A percentile compares a stretch with the other conserved stretches of the same genome.
These are phyloP conservation scores for Linyphia triangularis DNA, from an alignment of 2,888 invertebrate genomes.

Conservation along the genomic window DNA sequence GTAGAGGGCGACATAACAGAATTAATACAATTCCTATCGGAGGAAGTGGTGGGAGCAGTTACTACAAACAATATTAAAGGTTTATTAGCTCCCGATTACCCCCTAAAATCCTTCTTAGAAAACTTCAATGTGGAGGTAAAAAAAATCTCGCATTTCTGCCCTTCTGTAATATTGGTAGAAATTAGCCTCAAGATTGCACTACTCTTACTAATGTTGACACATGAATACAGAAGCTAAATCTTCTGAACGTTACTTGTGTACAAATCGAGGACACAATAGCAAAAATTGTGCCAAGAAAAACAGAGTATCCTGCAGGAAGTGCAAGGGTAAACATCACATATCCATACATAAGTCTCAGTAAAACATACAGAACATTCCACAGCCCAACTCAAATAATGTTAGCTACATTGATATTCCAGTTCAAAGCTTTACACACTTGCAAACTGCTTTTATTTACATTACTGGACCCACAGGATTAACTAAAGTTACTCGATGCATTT, in stretches of 20 bases:
- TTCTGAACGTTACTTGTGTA: not conserved
- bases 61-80: constrained; percentile 4
- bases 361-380: too few species aligned
- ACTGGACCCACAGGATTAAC: not conserved
- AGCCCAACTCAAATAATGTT: not conserved
- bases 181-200: not conserved
- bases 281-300: not conserved
- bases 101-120: not conserved
- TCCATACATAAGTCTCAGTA: not conserved
- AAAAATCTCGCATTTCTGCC: not conserved
- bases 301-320: not conserved
- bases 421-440: not conserved
- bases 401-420: not conserved
- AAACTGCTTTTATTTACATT: not conserved
- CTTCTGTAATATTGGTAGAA: not conserved
- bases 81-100: not conserved
- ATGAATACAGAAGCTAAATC: not conserved
- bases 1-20: too few species aligned
- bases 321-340: not conserved
- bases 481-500: constrained; percentile 17
- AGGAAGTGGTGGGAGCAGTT: not conserved
- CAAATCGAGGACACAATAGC: not conserved
- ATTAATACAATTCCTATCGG: too few species aligned
- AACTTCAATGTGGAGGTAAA: too few species aligned
- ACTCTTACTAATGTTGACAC: not conserved